Percentiles rank a stretch among this genome's conserved stretches.
Evolutionary conservation across 2,113 vertebrate species (phyloP).

Genomic region (Todiramphus chloris): DNA sequence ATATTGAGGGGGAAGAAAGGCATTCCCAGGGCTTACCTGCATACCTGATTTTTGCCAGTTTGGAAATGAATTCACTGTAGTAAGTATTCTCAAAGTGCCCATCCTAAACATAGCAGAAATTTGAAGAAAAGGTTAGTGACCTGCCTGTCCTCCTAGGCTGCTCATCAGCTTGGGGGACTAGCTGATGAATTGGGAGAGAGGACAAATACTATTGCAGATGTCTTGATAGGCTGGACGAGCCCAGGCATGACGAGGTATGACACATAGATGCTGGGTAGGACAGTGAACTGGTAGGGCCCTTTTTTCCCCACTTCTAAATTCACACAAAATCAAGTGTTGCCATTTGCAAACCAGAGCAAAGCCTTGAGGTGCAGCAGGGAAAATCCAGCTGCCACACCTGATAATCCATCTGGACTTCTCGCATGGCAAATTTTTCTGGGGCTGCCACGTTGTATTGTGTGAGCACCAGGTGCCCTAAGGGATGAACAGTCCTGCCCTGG

Average conservation of each 20-base stretch:
- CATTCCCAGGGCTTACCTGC: slow-evolving; percentile 74
- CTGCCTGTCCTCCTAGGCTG: background rate
- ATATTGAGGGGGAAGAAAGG: background rate
- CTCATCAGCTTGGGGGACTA: background rate
- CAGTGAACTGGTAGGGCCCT: background rate
- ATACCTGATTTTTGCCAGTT: slow-evolving; percentile 79
- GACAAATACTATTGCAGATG: background rate
- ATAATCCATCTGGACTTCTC: background rate
- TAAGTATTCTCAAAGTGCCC: slow-evolving; percentile 88
- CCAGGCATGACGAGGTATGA: background rate
- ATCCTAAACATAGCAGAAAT: slow-evolving; percentile 70
- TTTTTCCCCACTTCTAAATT: background rate
- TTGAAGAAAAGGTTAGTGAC: background rate
- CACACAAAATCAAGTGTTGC: background rate
- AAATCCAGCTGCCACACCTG: background rate
- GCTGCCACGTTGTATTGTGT: background rate
- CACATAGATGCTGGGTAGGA: rapidly evolving
- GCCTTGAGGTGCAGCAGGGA: background rate
- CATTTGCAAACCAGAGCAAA: background rate
- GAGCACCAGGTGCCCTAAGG: background rate
- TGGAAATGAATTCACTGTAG: slow-evolving; percentile 87
- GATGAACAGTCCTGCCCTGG: background rate
- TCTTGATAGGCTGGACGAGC: background rate
- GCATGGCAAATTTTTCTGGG: background rate
- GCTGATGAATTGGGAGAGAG: background rate